phyloP scores from a whole-genome alignment of 2,113 vertebrate species.

The Melanostigma gelatinosum region DNA sequence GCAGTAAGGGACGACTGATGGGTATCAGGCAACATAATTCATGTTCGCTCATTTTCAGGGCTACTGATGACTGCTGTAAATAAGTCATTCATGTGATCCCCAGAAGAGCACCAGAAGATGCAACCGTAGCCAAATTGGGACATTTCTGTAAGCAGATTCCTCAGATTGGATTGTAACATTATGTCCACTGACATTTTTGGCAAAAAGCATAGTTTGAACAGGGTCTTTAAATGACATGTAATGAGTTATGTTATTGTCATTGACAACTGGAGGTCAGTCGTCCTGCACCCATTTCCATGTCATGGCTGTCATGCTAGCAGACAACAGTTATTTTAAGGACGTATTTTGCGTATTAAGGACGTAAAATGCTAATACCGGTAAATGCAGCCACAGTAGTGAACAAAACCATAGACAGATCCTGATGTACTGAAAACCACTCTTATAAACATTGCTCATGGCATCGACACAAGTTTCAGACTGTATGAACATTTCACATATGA shows the following conservation, averaged over 20 bases:
- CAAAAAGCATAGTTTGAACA: background rate
- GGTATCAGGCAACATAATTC: background rate
- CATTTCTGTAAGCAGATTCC: background rate
- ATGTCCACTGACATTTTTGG: background rate
- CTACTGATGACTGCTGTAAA: background rate
- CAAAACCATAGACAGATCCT: background rate
- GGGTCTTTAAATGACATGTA: background rate
- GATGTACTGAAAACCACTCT: background rate
- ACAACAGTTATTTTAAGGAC: background rate
- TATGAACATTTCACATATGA: background rate
- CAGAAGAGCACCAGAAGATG: background rate
- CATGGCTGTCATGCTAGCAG: background rate
- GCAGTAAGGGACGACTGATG: background rate
- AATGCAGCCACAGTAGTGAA: too few relatives aligned
- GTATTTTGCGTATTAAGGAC: background rate
- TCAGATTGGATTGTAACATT: background rate
- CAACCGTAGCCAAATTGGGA: background rate
- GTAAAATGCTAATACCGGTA: too few relatives aligned
- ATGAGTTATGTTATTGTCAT: background rate
- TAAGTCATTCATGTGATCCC: background rate
- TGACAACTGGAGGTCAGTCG: background rate
- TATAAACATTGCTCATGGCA: background rate
- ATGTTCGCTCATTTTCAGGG: background rate
- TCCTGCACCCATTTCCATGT: background rate
- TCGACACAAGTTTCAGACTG: background rate